Evolutionary conservation across 2,797 vertebrate species (phyloP), one percentile per base, ranked within the genome.

Genomic region (Aselliscus stoliczkanus): DNA sequence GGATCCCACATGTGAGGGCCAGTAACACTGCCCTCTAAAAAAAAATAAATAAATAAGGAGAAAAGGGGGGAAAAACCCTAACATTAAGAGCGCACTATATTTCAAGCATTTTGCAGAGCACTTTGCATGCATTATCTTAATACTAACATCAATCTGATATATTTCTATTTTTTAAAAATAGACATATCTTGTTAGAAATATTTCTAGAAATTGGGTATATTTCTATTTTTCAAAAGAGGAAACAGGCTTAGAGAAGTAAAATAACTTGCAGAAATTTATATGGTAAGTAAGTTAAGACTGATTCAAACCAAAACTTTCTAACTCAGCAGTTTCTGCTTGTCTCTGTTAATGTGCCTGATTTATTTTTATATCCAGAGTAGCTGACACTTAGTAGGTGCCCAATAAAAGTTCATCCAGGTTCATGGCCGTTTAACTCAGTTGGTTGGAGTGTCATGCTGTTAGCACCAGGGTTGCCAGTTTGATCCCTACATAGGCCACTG

Each of bases 211-310:
- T 50, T 1, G 60, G 37, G 44, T 84, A 50, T 50, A 58, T 84
- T 88, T 88, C 67, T 88, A 50, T 47, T 92, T 88, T 54, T 86
- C 81, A 96, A 60, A 89, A 31, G 88, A 62, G 85, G 67, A 25
- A 95, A 93, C 21, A 52, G 86, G 39, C 4, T 77, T 86, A 58
- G 9, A 69, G 75, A 56, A 37, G 34, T 85, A 52, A 42, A 60
- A 73, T 42, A 60, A 80, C 29, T 39, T 70, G 64, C 29, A 34
- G 39, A 85, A 81, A 64, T 70, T 37, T 39, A 58, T 0, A 1
- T 10, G 21, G 21, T 50, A 52, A 60, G 17, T 47, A 62, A 80
- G 27, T 14, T 37, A 34, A 81, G 67, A 37, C 17, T 52, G 72
- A 83, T 31, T 92, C 29, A 95, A 87, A 86, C 12, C 62, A 86